Percentiles rank a stretch among this genome's conserved stretches.
Evolutionary conservation across 2,888 invertebrate genomes (phyloP).

Genomic region (Carterocephalus palaemon): DNA sequence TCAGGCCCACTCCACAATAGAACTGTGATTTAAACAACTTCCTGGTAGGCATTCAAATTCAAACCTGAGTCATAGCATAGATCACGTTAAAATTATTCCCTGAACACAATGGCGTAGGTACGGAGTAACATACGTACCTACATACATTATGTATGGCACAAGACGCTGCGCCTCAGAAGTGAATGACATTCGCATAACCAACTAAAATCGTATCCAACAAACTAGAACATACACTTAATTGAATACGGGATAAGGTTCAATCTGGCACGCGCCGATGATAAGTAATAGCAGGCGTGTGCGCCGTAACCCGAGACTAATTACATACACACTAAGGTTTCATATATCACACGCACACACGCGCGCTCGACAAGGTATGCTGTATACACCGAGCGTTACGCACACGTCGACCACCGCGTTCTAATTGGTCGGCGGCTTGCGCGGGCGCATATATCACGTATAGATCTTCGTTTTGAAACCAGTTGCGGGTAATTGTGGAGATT

Average conservation of each 20-base stretch:
- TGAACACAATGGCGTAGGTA: constrained; percentile 34
- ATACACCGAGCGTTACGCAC: constrained; percentile 38
- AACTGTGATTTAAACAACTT: constrained; percentile 52
- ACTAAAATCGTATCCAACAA: constrained; percentile 22
- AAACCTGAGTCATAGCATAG: constrained; percentile 55
- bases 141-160: constrained; percentile 32
- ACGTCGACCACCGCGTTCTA: constrained; percentile 32
- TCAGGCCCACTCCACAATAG: constrained; percentile 10
- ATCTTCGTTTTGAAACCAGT: constrained; percentile 64
- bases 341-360: constrained; percentile 42
- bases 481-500: constrained; percentile 68
- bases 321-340: constrained; percentile 43
- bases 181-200: constrained; percentile 47
- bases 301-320: constrained; percentile 45
- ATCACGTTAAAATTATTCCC: constrained; percentile 48
- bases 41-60: constrained; percentile 41
- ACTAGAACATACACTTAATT: constrained; percentile 20
- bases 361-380: constrained; percentile 24
- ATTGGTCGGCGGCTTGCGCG: constrained; percentile 51
- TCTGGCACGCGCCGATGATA: constrained; percentile 28
- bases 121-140: constrained; percentile 28
- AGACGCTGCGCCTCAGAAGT: constrained; percentile 48
- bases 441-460: constrained; percentile 52
- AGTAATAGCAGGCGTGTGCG: constrained; percentile 27
- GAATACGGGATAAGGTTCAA: constrained; percentile 37